Percentiles rank a stretch among this genome's conserved stretches.
phyloP scores from a whole-genome alignment of 2,888 invertebrate species.

The Philhelius pedissequus region DNA sequence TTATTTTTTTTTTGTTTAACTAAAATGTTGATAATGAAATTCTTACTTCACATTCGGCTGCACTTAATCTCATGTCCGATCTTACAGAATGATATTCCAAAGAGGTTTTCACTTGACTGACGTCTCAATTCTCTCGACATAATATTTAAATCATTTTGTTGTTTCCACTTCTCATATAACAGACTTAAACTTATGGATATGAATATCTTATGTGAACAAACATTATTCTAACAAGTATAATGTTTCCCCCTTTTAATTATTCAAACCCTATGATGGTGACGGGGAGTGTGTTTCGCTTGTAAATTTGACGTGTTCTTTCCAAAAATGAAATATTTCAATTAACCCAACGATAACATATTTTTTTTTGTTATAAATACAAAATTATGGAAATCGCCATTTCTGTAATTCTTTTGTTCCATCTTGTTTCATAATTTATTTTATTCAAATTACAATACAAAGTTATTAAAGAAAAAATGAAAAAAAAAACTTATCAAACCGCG shows the following conservation, averaged over 20 bases:
- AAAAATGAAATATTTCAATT: conserved; percentile 46
- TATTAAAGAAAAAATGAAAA: background rate
- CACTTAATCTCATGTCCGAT: background rate
- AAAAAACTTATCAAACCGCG: conserved; percentile 61
- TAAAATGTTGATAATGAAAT: background rate
- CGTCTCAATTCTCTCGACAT: background rate
- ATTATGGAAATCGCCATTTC: conserved; percentile 52
- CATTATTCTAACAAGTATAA: background rate
- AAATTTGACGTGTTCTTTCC: too few relatives aligned
- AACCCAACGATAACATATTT: conserved; percentile 16
- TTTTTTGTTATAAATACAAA: conserved; percentile 13
- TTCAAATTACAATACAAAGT: conserved; percentile 37
- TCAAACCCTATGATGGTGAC: background rate
- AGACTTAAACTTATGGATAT: background rate
- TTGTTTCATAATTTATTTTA: conserved; percentile 38
- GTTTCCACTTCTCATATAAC: background rate
- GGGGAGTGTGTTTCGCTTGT: background rate
- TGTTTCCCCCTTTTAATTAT: background rate
- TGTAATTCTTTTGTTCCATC: conserved; percentile 27
- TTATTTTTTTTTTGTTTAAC: background rate
- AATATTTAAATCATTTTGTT: background rate
- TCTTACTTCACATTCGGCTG: background rate
- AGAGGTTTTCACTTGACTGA: background rate
- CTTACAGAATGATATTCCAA: background rate
- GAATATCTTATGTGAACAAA: background rate